Evolutionary conservation across 2,797 vertebrate species (phyloP).

Genomic region (Manis crassicaudata): DNA sequence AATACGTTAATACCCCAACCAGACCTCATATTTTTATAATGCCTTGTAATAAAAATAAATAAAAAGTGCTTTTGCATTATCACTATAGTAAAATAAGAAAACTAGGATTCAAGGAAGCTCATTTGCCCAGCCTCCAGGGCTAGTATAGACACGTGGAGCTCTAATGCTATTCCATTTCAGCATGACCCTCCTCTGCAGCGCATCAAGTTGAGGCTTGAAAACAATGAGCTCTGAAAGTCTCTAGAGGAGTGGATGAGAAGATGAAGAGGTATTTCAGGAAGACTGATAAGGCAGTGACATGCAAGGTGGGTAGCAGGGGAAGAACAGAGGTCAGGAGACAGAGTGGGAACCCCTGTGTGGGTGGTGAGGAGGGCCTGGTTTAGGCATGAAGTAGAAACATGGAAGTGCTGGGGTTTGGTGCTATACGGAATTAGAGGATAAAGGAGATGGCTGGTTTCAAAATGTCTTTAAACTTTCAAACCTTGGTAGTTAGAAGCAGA

Average conservation of each 20-base stretch:
- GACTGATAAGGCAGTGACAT: neutral
- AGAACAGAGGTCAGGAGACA: neutral
- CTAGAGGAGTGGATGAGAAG: neutral
- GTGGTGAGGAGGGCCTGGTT: neutral
- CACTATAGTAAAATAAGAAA: neutral
- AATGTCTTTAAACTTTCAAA: constrained; percentile 21
- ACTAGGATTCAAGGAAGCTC: neutral
- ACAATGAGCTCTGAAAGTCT: neutral
- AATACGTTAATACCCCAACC: neutral
- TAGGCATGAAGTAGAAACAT: neutral
- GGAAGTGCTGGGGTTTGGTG: neutral
- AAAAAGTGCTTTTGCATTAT: neutral
- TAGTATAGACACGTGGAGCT: neutral
- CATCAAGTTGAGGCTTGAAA: neutral
- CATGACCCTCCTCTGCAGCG: neutral
- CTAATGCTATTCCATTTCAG: neutral
- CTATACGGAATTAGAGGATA: neutral
- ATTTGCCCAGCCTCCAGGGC: neutral
- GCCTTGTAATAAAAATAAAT: neutral
- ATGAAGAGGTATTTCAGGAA: neutral
- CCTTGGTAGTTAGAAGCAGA: neutral
- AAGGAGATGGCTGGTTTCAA: neutral
- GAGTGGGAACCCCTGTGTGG: neutral
- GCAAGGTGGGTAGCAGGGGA: neutral
- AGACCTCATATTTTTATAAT: neutral